A percentile compares a stretch with the other conserved stretches of the same genome.
Conservation (phyloP, 1,140 invertebrate genomes). For the Zaprionus taronus region DNA sequence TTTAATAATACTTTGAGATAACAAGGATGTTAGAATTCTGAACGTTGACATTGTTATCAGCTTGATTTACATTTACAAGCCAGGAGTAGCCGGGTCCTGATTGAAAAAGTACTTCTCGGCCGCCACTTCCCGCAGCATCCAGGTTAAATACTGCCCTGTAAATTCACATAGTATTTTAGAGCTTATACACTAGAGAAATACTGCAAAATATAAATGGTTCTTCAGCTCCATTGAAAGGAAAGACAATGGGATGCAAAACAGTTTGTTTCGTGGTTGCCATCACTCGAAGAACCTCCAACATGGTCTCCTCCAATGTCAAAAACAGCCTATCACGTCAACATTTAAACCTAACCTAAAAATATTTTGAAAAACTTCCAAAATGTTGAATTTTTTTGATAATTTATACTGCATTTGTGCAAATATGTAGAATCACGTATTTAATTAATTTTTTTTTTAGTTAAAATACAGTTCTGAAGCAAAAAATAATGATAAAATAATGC, state of each 20-base stretch:
- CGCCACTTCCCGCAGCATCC: slow-evolving; percentile 92
- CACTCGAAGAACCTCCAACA: slow-evolving; percentile 91
- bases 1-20: slow-evolving; percentile 89
- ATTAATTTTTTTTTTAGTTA: no score
- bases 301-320: slow-evolving; percentile 85
- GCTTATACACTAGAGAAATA: not conserved
- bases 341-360: no score
- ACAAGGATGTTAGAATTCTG: slow-evolving; percentile 80
- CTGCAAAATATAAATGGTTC: slow-evolving; percentile 56
- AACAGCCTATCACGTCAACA: no score
- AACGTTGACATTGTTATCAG: no score
- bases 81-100: slow-evolving; percentile 94
- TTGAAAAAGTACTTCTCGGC: slow-evolving; percentile 96
- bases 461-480: no score
- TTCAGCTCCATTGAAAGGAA: slow-evolving; percentile 96
- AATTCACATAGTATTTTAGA: not conserved
- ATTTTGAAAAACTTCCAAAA: no score
- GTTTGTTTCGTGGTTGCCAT: slow-evolving; percentile 55
- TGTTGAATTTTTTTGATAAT: no score
- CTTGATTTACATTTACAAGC: slow-evolving; percentile 89
- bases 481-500: no score
- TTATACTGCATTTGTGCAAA: no score
- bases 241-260: slow-evolving; percentile 86
- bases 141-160: slow-evolving; percentile 34
- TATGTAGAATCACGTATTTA: no score